Percentiles rank a stretch among this genome's conserved stretches.
These are phyloP conservation scores for Lutjanus erythropterus DNA, from an alignment of 2,113 vertebrate genomes.

Conservation along the genomic window DNA sequence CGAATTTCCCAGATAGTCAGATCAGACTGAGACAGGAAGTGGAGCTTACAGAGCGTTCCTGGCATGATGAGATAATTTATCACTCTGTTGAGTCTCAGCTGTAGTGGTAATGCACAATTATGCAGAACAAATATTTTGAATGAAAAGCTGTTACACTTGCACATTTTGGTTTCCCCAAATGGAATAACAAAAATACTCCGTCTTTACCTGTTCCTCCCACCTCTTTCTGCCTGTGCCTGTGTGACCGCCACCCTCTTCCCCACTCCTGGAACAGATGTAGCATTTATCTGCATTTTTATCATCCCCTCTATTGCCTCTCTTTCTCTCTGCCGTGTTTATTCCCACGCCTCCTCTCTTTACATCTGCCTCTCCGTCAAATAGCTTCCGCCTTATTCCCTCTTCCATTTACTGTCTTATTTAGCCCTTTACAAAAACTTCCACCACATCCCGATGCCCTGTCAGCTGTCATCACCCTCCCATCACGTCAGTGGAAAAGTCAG, in stretches of 20 bases:
- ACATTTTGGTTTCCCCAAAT: background rate
- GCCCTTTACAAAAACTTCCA: constrained; percentile 14
- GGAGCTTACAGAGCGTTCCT: background rate
- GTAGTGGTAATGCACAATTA: constrained; percentile 6
- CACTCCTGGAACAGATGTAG: constrained; percentile 6
- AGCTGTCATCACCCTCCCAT: constrained; percentile 5
- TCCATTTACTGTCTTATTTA: background rate
- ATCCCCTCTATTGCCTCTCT: background rate
- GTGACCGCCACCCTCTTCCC: background rate
- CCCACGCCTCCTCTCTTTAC: background rate
- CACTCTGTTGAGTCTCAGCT: constrained; percentile 10
- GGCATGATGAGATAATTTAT: constrained; percentile 12
- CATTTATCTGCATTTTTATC: background rate
- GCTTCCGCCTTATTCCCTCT: background rate
- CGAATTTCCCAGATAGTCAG: constrained; percentile 13
- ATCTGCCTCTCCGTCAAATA: background rate
- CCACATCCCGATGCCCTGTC: background rate
- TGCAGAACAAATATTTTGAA: constrained; percentile 14
- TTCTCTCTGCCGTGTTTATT: background rate
- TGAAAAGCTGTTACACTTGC: constrained; percentile 15
- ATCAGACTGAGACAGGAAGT: constrained; percentile 13
- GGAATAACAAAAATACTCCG: background rate
- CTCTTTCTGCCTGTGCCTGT: background rate
- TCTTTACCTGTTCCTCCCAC: background rate
- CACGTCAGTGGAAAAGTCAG: constrained; percentile 35